Conservation (phyloP, 1,140 invertebrate species). For the Hirudo medicinalis region DNA sequence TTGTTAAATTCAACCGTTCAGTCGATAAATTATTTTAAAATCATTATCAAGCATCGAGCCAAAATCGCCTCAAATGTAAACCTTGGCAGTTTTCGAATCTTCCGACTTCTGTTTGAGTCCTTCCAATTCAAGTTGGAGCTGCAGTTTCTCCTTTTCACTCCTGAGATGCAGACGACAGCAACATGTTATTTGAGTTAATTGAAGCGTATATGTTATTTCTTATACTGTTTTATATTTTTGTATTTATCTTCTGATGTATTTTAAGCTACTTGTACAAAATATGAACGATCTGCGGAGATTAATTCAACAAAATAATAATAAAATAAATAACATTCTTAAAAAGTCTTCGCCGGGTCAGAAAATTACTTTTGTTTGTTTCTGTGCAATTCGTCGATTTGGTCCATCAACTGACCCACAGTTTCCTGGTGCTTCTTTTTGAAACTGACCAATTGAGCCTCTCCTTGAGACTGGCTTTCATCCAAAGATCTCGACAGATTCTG, state of each 20-base stretch:
- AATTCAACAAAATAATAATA: no score
- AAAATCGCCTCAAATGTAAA: neutral
- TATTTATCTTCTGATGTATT: neutral
- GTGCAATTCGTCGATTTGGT: slow-evolving; percentile 14
- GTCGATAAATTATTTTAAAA: no score
- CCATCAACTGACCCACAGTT: slow-evolving; percentile 11
- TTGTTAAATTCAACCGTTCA: neutral
- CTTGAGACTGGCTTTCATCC: slow-evolving; percentile 14
- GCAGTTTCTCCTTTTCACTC: slow-evolving; percentile 8
- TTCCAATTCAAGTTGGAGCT: neutral
- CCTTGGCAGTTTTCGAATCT: slow-evolving; percentile 9
- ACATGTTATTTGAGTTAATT: no score
- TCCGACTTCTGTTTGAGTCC: neutral
- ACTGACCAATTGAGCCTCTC: slow-evolving; percentile 2
- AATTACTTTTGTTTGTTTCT: slow-evolving; percentile 13
- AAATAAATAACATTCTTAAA: neutral
- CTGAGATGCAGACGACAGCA: neutral
- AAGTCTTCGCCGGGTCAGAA: slow-evolving; percentile 26
- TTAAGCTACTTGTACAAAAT: neutral
- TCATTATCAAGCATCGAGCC: no score
- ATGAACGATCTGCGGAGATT: neutral
- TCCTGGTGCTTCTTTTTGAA: slow-evolving; percentile 17
- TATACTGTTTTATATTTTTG: neutral
- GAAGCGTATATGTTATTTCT: no score
- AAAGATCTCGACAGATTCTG: slow-evolving; percentile 4